phyloP scores from a whole-genome alignment of 2,888 invertebrate genomes.

The Chloromyia formosa region DNA sequence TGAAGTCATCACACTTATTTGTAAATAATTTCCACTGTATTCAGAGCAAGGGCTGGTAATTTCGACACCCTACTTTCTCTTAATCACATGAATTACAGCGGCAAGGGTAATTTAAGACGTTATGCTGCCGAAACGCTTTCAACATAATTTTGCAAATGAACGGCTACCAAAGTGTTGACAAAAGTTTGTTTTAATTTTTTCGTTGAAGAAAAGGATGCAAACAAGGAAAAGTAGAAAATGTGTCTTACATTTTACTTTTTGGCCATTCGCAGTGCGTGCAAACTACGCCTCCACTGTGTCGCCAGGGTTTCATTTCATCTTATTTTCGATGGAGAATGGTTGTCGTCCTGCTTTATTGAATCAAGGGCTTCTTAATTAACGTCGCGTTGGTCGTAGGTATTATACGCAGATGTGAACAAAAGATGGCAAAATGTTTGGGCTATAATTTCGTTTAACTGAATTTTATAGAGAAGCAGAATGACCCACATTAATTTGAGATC shows the following conservation, averaged over 20 bases:
- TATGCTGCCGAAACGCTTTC: background rate
- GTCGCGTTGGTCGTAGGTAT: background rate
- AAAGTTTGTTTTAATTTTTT: background rate
- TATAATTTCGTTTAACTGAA: background rate
- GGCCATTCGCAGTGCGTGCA: too few species aligned
- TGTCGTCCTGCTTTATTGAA: background rate
- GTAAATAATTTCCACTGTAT: slow-evolving; percentile 12
- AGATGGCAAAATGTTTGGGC: background rate
- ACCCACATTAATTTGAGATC: background rate
- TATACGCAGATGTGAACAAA: background rate
- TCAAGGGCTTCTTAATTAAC: background rate
- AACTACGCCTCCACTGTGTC: background rate
- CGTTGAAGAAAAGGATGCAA: background rate
- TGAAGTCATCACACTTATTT: slow-evolving; percentile 10
- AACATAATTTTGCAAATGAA: background rate
- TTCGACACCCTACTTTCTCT: slow-evolving; percentile 39
- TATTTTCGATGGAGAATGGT: background rate
- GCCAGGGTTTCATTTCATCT: background rate
- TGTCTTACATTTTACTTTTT: too few species aligned
- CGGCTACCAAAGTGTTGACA: background rate
- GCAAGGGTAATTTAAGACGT: slow-evolving; percentile 1
- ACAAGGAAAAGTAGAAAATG: background rate
- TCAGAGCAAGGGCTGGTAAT: slow-evolving; percentile 17
- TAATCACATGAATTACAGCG: slow-evolving; percentile 33
- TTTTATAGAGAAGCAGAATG: background rate